Percentiles rank a stretch among this genome's conserved stretches.
Evolutionary conservation across 2,888 invertebrate species (phyloP).

Genomic region (Alviniconcha strummeri): DNA sequence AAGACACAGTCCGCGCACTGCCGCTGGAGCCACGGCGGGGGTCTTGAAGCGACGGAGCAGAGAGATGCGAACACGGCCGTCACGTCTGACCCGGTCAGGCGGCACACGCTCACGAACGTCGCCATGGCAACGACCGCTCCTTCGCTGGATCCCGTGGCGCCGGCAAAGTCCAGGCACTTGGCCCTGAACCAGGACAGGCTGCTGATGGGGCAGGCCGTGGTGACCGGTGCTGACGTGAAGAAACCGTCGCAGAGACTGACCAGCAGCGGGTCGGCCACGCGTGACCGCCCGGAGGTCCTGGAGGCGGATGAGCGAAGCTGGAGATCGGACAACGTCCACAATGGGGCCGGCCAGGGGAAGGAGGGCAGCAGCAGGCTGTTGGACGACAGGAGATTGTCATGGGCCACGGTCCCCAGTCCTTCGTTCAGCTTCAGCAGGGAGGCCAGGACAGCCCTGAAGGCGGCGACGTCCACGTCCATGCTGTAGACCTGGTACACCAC

Average conservation of each 20-base stretch:
- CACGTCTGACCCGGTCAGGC: slow-evolving; percentile 33
- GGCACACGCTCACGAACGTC: slow-evolving; percentile 46
- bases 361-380: slow-evolving; percentile 54
- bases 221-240: slow-evolving; percentile 44
- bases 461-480: slow-evolving; percentile 52
- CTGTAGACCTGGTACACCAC: slow-evolving; percentile 53
- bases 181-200: slow-evolving; percentile 45
- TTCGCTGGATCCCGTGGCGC: slow-evolving; percentile 42
- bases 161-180: slow-evolving; percentile 46
- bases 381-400: slow-evolving; percentile 47
- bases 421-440: slow-evolving; percentile 51
- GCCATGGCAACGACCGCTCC: slow-evolving; percentile 48
- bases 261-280: slow-evolving; percentile 32
- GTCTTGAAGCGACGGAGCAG: slow-evolving; percentile 40
- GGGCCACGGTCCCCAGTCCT: slow-evolving; percentile 50
- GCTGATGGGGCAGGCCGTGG: slow-evolving; percentile 38
- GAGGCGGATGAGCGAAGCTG: slow-evolving; percentile 39
- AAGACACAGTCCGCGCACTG: slow-evolving; percentile 50
- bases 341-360: slow-evolving; percentile 58
- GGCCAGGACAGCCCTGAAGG: slow-evolving; percentile 49
- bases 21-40: slow-evolving; percentile 50
- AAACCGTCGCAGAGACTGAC: slow-evolving; percentile 44
- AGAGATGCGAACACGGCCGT: slow-evolving; percentile 36
- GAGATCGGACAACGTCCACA: slow-evolving; percentile 52
- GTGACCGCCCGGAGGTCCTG: slow-evolving; percentile 13